Conservation (phyloP, 1,140 invertebrate genomes). For the Neodiprion virginianus region DNA sequence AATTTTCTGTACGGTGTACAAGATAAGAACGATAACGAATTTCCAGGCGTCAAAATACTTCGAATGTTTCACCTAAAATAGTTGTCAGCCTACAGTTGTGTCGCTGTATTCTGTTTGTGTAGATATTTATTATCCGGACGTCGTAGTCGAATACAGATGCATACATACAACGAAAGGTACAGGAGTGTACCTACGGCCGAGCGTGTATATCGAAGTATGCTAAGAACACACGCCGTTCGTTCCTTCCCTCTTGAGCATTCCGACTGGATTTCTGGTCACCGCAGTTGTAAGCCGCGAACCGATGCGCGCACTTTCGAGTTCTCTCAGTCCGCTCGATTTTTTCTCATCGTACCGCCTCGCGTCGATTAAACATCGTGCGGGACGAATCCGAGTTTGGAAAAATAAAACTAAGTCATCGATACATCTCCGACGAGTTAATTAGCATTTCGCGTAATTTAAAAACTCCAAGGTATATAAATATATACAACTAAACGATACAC, state of each 20-base stretch:
- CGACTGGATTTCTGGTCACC: conserved; percentile 53
- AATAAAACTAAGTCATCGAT: not conserved
- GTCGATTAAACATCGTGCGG: not conserved
- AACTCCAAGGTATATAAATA: no score
- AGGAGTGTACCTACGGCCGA: conserved; percentile 44
- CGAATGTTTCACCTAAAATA: not conserved
- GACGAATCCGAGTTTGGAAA: no score
- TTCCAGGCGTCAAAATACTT: not conserved
- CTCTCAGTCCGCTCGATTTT: not conserved
- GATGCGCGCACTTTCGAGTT: conserved; percentile 41
- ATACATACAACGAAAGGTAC: conserved; percentile 36
- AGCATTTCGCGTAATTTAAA: no score
- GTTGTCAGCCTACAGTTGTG: not conserved
- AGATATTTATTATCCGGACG: not conserved
- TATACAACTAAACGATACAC: no score
- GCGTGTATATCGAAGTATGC: conserved; percentile 47
- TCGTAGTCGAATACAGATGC: not conserved
- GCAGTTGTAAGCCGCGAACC: conserved; percentile 40
- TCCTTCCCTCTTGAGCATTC: conserved; percentile 50
- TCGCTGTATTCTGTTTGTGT: not conserved
- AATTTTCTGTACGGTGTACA: no score
- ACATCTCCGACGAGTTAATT: not conserved
- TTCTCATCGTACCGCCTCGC: not conserved
- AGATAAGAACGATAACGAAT: no score
- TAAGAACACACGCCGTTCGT: conserved; percentile 41